These are phyloP conservation scores for Virgularia gustaviana DNA, from an alignment of 92 coral and sea anemone genomes.

Conservation along the genomic window DNA sequence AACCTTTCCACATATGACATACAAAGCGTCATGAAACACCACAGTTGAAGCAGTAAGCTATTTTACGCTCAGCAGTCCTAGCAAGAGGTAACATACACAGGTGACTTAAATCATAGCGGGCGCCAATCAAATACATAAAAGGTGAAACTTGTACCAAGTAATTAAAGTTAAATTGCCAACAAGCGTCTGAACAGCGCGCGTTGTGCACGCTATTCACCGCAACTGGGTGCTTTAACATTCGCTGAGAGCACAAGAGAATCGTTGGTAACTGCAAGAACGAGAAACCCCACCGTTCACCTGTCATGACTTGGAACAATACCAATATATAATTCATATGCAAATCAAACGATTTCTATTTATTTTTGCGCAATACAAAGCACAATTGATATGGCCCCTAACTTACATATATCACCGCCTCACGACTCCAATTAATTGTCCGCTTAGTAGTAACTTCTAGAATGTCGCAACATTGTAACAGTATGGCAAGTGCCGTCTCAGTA, in stretches of 20 bases:
- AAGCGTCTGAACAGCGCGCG: not conserved
- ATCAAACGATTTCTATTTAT: too few relatives aligned
- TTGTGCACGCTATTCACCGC: not conserved
- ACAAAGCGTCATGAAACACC: not conserved
- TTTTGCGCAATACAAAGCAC: too few relatives aligned
- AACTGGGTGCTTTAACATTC: slow-evolving; percentile 1
- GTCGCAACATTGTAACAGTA: too few relatives aligned
- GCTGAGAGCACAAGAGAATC: slow-evolving; percentile 3
- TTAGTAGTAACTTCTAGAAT: too few relatives aligned
- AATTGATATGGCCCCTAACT: not conserved
- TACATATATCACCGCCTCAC: too few relatives aligned
- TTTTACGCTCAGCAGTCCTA: too few relatives aligned
- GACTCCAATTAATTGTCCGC: too few relatives aligned
- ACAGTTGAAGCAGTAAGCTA: not conserved
- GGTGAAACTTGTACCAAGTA: not conserved
- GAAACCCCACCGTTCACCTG: not conserved
- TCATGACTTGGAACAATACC: not conserved
- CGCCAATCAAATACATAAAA: slow-evolving; percentile 4
- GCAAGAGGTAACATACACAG: slow-evolving; percentile 20
- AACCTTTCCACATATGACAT: too few relatives aligned
- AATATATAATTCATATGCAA: not conserved
- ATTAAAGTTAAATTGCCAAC: slow-evolving; percentile 7
- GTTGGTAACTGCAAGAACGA: slow-evolving; percentile 6
- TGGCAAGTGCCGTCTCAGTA: too few relatives aligned
- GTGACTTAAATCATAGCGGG: not conserved